Evolutionary conservation across 2,888 invertebrate species (phyloP).

Genomic region (Muscina levida): DNA sequence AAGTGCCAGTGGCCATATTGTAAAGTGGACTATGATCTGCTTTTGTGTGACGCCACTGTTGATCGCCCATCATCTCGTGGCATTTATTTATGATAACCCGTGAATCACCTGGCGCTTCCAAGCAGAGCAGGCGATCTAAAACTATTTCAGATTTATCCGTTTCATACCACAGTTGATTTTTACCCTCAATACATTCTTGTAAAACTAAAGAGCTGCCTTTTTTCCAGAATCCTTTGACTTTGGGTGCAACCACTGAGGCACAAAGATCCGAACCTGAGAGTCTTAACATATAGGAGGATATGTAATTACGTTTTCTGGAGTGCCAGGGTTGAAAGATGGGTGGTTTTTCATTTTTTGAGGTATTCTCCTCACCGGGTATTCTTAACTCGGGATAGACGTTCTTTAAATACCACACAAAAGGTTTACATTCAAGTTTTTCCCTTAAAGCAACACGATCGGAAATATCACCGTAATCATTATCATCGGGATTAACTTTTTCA

Average conservation of each 20-base stretch:
- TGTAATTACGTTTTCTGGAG: slow-evolving; percentile 88
- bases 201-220: slow-evolving; percentile 86
- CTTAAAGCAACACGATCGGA: slow-evolving; percentile 87
- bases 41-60: slow-evolving; percentile 93
- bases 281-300: slow-evolving; percentile 87
- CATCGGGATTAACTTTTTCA: slow-evolving; percentile 79
- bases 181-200: slow-evolving; percentile 85
- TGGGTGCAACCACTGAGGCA: slow-evolving; percentile 83
- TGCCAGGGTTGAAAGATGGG: slow-evolving; percentile 90
- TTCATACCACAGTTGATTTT: slow-evolving; percentile 88
- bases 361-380: slow-evolving; percentile 81
- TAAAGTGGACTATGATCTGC: slow-evolving; percentile 88
- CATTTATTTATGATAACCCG: slow-evolving; percentile 92
- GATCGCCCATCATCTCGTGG: slow-evolving; percentile 93
- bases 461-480: slow-evolving; percentile 89
- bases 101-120: slow-evolving; percentile 86
- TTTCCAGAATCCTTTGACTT: slow-evolving; percentile 82
- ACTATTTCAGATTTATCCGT: slow-evolving; percentile 91
- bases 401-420: slow-evolving; percentile 95
- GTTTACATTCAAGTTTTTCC: slow-evolving; percentile 88
- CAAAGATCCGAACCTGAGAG: slow-evolving; percentile 88
- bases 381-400: slow-evolving; percentile 96
- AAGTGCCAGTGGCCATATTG: slow-evolving; percentile 92
- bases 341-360: slow-evolving; percentile 77
- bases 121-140: slow-evolving; percentile 89